These are phyloP conservation scores for Istiophorus platypterus DNA, from an alignment of 2,113 vertebrate genomes.

Conservation along the genomic window DNA sequence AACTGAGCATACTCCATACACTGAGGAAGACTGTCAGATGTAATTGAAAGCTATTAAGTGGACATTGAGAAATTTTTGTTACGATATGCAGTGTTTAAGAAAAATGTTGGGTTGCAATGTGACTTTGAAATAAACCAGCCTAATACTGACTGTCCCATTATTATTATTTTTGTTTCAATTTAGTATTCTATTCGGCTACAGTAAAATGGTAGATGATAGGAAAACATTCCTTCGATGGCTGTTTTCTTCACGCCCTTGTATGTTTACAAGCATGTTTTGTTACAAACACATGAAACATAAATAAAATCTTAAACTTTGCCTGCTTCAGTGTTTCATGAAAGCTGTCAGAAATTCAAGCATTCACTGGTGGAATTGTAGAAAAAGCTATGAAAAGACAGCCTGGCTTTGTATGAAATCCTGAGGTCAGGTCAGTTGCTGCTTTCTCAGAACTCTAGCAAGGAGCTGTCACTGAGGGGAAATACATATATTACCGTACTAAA, in stretches of 20 bases:
- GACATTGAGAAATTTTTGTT: no score
- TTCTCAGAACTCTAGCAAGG: constrained; percentile 34
- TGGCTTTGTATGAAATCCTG: not conserved
- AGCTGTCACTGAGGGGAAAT: constrained; percentile 37
- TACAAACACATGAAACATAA: constrained; percentile 37
- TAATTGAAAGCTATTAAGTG: no score
- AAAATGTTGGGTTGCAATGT: no score
- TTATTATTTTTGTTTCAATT: no score
- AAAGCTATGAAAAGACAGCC: constrained; percentile 26
- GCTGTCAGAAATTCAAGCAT: constrained; percentile 2
- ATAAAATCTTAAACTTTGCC: constrained; percentile 1
- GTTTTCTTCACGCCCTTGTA: constrained; percentile 24
- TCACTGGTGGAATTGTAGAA: constrained; percentile 5
- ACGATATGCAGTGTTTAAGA: no score
- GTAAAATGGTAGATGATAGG: constrained; percentile 3
- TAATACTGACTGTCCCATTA: no score
- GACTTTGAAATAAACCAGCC: no score
- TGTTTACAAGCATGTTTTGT: constrained; percentile 34
- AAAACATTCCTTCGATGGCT: not conserved
- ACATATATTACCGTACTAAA: constrained; percentile 47
- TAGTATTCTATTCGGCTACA: no score
- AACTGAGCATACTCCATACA: no score
- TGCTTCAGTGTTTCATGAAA: not conserved
- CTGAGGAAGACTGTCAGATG: no score
- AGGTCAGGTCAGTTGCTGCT: constrained; percentile 34